Base-by-base conservation (phyloP, 2,113 vertebrate genomes). In the Bufo bufo region DNA sequence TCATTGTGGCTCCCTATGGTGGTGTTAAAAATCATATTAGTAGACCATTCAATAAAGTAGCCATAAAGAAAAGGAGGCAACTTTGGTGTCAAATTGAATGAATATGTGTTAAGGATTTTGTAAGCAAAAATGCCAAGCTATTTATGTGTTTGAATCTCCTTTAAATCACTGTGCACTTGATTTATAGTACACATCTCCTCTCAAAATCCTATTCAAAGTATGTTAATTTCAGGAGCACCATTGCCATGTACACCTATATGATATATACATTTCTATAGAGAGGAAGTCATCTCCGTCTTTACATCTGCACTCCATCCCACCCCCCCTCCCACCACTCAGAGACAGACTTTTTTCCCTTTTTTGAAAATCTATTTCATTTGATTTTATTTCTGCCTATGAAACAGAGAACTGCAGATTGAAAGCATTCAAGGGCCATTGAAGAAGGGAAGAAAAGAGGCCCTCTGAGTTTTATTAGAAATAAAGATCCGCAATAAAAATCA, bases 401-500 rank as follows among this genome's bases (percentile, higher is more conserved):
- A 99, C 98, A 98, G 95, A 98, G 97, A 97, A 95, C 95, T 95
- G 87, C 87, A 97, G 97, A 99, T 98, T 99, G 98, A 99, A 99
- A 98, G 97, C 98, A 97, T 99, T 99, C 98, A 97, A 95, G 93
- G 95, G 96, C 96, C 97, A 97, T 99, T 99, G 97, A 99, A 97
- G 97, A 94, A 93, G 96, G 96, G 96, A 98, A 99, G 98, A 99
- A 99, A 98, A 96, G 97, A 96, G 96, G 97, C 97, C 98, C 97
- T 99, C 97, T 96, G 97, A 99, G 98, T 97, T 99, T 99, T 99
- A 99, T 99, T 99, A 99, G 97, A 99, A 99, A 99, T 99, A 98
- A 99, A 99, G 98, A 99, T 99, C 97, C 97, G 99, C 98, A 99
- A 99, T 99, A 98, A 99, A 99, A 99, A 99, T 99, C 98, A 98